A percentile compares a stretch with the other conserved stretches of the same genome.
phyloP scores from a whole-genome alignment of 2,888 invertebrate species.

The Vanessa cardui region DNA sequence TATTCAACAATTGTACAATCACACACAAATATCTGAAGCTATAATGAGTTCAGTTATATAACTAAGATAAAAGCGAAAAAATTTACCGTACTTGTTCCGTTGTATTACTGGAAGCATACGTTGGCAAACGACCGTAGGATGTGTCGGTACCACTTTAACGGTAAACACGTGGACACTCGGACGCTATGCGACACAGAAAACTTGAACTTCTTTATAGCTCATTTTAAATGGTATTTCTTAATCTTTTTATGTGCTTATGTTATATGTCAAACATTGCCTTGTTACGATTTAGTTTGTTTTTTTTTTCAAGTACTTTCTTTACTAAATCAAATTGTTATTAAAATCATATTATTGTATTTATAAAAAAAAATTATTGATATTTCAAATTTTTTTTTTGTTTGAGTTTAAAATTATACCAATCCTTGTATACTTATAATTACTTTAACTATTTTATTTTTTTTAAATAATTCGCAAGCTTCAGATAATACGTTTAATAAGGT shows the following conservation, averaged over 20 bases:
- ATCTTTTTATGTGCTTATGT: background rate
- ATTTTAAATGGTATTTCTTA: slow-evolving; percentile 16
- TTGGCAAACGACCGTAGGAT: slow-evolving; percentile 30
- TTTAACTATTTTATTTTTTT: too few relatives aligned
- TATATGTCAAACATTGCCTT: background rate
- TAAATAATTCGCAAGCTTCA: too few relatives aligned
- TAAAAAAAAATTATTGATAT: too few relatives aligned
- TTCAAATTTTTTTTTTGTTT: too few relatives aligned
- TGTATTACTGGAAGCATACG: slow-evolving; percentile 34
- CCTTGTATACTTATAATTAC: too few relatives aligned
- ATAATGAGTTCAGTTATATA: slow-evolving; percentile 23
- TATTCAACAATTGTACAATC: too few relatives aligned
- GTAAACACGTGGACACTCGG: slow-evolving; percentile 34
- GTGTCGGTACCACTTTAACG: slow-evolving; percentile 27
- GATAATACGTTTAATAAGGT: too few relatives aligned
- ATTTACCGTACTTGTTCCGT: slow-evolving; percentile 36
- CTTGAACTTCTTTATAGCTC: slow-evolving; percentile 20
- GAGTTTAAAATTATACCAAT: too few relatives aligned
- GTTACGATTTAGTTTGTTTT: too few relatives aligned
- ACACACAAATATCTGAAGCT: background rate
- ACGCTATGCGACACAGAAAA: slow-evolving; percentile 37
- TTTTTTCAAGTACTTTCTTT: too few relatives aligned
- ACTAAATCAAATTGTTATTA: too few relatives aligned
- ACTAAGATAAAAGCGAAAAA: slow-evolving; percentile 34
- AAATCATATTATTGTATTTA: too few relatives aligned